A percentile compares a stretch with the other conserved stretches of the same genome.
These are phyloP conservation scores for Lithobates sylvaticus DNA, from an alignment of 2,797 vertebrate species.

Conservation along the genomic window DNA sequence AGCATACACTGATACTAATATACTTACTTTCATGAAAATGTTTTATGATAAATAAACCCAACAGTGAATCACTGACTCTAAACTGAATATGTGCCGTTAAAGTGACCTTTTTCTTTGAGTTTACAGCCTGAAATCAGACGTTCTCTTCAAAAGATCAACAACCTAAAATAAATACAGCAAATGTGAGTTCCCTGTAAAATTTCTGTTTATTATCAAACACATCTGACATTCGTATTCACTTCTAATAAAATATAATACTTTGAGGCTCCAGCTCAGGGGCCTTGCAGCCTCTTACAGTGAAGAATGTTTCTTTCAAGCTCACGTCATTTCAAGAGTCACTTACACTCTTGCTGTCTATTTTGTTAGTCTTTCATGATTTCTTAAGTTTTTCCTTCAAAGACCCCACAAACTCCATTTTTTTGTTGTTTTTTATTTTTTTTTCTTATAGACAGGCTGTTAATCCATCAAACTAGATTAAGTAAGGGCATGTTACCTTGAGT, in stretches of 20 bases:
- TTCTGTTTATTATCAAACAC: constrained; percentile 50
- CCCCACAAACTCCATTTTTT: background rate
- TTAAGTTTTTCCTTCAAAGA: constrained; percentile 32
- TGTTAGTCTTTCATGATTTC: constrained; percentile 27
- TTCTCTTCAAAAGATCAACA: constrained; percentile 25
- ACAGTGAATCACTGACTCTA: constrained; percentile 1
- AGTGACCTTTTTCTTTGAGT: constrained; percentile 26
- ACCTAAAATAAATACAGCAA: constrained; percentile 33
- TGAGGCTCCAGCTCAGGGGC: constrained; percentile 23
- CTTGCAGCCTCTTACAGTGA: constrained; percentile 20
- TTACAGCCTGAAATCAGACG: constrained; percentile 37
- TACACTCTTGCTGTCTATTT: constrained; percentile 36
- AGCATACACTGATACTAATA: no score
- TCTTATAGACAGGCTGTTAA: background rate
- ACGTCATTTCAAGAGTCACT: constrained; percentile 41
- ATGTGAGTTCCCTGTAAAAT: constrained; percentile 31
- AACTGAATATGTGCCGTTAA: constrained; percentile 17
- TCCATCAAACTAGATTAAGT: constrained; percentile 25
- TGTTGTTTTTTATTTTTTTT: background rate
- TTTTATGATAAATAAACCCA: constrained; percentile 15
- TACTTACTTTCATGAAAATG: background rate
- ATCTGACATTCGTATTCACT: constrained; percentile 35
- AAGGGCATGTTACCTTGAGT: background rate
- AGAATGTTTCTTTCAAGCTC: constrained; percentile 38
- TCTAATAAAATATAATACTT: constrained; percentile 42